Base-by-base conservation (phyloP, 1,140 invertebrate genomes). In the Aphelenchoides fujianensis region DNA sequence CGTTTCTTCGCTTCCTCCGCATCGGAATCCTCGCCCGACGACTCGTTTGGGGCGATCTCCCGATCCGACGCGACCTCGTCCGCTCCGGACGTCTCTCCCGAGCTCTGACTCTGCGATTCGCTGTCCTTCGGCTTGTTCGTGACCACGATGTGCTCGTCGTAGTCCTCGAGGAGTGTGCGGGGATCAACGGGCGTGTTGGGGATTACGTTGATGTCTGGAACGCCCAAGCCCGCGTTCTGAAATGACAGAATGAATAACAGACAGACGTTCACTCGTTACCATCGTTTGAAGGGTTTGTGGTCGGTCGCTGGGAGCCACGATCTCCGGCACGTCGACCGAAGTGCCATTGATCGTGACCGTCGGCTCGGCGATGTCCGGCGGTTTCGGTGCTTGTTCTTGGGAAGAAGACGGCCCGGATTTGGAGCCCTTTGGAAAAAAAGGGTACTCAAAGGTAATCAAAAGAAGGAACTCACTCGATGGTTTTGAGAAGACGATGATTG, bases 151-250 rank as follows among this genome's bases (percentile, higher is more conserved):
- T 31, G 23, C 19, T 72, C 52, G 27, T 71, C 48, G 63, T 71
- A 32, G 16, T 23, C 71, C 9, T 55, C 53, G 5, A 68, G 28
- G 19, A 67, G 41, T 16, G 23, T 30, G 35, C 73, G 23, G 2
- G 68, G 82, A n/a, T 79, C 82, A n/a, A 84, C 63, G 5, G 82
- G 82, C 16, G 82, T 83, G 62, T 83, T 80, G 5, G 82, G 82
- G 31, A 83, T 83, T 7, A 83, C 69, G 66, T 84, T 82, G 23
- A 83, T 83, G 0, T 71, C 73, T 19, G 82, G 82, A n/a, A 83
- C 76, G 16, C 48, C 67, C 2, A 83, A 70, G 9, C 53, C 71
- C 19, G 36, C 53, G 27, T 54, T 41, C 28, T 31, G 31, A 67
- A 31, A 2, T 31, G 9, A 12, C 23, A 66, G 31, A 61, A 27